Evolutionary conservation across 2,797 vertebrate genomes (phyloP), one percentile per base, ranked within the genome.

Genomic region (Zenarchopterus dispar): DNA sequence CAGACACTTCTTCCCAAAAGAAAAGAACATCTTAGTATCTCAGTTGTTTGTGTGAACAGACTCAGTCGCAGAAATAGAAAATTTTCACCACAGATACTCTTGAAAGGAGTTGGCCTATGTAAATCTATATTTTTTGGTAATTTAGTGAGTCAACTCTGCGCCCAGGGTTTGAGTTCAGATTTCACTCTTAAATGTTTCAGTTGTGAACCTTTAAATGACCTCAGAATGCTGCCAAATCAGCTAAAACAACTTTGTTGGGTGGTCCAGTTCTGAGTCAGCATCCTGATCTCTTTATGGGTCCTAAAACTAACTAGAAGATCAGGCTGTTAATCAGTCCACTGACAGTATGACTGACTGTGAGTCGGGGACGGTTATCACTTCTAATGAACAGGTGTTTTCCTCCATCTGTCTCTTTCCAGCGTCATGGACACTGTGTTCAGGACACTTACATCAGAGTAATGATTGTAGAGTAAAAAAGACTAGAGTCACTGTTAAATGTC

Each of bases 371-470:
- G 48, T 75, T 74, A 67, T 78, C 60, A 77, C 16, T 69, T 73
- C 19, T 22, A 8, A 55, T 63, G 77, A 51, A 67, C 59, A 49
- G 24, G 48, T 54, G 44, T 73, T 52, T 54, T 58, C 60, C n/a
- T 26, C 56, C 56, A 60, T 31, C 19, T 36, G 28, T 66, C n/a
- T 77, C 47, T 67, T 42, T 18, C n/a, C 23, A 57, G n/a, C 62
- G 5, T 57, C 26, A 44, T 28, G 45, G 56, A 47, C 55, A 16
- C 44, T 61, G 24, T 6, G 43, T 41, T 53, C 39, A 49, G 54
- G 82, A 45, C 53, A 87, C 81, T 65, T 51, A 49, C 31, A n/a
- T 56, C 23, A 36, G 21, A 80, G 83, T 75, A 89, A 89, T 89
- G 83, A 89, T 89, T 91, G 77, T 67, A 28, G 33, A 63, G 49